Evolutionary conservation across 2,888 invertebrate species (phyloP).

Genomic region (Nemapogon koenigi): DNA sequence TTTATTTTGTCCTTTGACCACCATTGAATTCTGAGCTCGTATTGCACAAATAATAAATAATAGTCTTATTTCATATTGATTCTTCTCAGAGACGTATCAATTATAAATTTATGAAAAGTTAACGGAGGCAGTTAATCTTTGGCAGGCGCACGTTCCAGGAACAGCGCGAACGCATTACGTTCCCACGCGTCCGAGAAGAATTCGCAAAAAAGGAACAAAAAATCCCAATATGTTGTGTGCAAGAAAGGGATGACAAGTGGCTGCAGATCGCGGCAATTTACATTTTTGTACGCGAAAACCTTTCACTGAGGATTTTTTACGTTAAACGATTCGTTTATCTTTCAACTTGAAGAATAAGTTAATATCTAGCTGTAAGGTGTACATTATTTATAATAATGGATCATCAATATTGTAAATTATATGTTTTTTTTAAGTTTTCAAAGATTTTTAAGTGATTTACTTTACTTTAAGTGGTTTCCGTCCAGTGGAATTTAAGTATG

Average conservation of each 20-base stretch:
- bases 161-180: slow-evolving; percentile 37
- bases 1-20: no score
- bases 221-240: slow-evolving; percentile 7
- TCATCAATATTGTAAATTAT: no score
- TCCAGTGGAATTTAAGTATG: no score
- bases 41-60: no score
- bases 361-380: slow-evolving; percentile 9
- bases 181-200: slow-evolving; percentile 49
- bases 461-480: no score
- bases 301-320: slow-evolving; percentile 20
- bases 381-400: no score
- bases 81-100: no score
- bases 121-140: slow-evolving; percentile 6
- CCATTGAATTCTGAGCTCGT: no score
- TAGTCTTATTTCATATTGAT: no score
- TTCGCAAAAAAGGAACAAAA: slow-evolving; percentile 22
- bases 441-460: no score
- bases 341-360: slow-evolving; percentile 7
- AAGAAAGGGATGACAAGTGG: slow-evolving; percentile 13
- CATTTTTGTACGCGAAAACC: slow-evolving; percentile 30
- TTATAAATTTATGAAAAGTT: no score
- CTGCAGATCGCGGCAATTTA: slow-evolving; percentile 25
- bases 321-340: slow-evolving; percentile 19
- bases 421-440: no score
- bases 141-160: slow-evolving; percentile 44